Conservation (phyloP, 2,888 invertebrate genomes). For the Pterostichus madidus region DNA sequence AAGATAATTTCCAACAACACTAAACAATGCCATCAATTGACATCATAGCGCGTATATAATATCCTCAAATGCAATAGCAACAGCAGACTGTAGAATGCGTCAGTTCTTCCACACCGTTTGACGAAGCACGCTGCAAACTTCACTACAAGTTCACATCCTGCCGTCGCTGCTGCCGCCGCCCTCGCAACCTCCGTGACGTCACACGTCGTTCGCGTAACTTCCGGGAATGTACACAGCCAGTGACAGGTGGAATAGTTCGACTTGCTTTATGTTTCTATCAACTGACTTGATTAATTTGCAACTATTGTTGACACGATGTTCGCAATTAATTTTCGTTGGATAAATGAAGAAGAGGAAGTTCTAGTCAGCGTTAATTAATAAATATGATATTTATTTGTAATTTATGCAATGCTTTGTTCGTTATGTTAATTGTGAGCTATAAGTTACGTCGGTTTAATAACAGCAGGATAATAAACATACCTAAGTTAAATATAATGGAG, state of each 20-base stretch:
- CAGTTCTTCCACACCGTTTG: constrained; percentile 45
- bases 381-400: constrained; percentile 16
- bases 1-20: neutral
- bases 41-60: neutral
- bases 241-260: constrained; percentile 56
- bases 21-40: neutral
- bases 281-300: constrained; percentile 48
- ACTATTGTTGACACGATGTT: constrained; percentile 45
- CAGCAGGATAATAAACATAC: too few relatives aligned
- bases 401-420: neutral
- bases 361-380: constrained; percentile 9
- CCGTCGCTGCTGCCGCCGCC: neutral
- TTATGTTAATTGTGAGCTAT: neutral
- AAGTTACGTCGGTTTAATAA: too few relatives aligned
- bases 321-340: constrained; percentile 30
- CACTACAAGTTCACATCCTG: constrained; percentile 31
- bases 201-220: constrained; percentile 53
- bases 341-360: constrained; percentile 31
- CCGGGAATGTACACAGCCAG: constrained; percentile 46
- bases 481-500: too few relatives aligned
- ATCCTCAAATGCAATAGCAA: neutral
- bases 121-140: constrained; percentile 41
- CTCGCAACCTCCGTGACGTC: constrained; percentile 1
- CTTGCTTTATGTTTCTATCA: constrained; percentile 51
- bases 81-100: constrained; percentile 18